Percentiles rank a stretch among this genome's conserved stretches.
Evolutionary conservation across 2,888 invertebrate species (phyloP).

Genomic region (Gortyna flavago): DNA sequence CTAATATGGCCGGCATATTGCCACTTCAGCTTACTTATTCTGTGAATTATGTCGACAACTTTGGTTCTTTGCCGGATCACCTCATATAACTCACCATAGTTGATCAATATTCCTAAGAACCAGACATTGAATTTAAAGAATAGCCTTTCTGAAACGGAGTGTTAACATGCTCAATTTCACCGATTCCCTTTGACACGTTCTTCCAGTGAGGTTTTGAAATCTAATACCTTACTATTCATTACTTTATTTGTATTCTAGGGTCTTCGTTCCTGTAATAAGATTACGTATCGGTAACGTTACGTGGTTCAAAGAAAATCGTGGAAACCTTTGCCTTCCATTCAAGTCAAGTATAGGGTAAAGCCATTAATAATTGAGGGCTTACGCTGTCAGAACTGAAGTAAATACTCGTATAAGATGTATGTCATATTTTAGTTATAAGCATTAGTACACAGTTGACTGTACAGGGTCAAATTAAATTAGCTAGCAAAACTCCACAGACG

Average conservation of each 20-base stretch:
- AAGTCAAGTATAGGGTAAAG: slow-evolving; percentile 10
- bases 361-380: slow-evolving; percentile 1
- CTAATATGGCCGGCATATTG: no score
- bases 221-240: slow-evolving; percentile 29
- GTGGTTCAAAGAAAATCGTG: slow-evolving; percentile 22
- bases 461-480: no score
- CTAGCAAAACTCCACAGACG: no score
- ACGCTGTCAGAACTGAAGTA: not conserved
- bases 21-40: no score
- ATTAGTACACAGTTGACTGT: no score
- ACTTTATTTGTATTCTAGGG: slow-evolving; percentile 31
- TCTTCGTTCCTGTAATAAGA: slow-evolving; percentile 44
- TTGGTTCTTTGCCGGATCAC: no score
- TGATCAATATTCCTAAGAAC: not conserved
- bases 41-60: no score
- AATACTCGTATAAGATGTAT: not conserved
- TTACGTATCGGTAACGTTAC: slow-evolving; percentile 25
- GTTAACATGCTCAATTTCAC: not conserved
- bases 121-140: not conserved
- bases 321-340: slow-evolving; percentile 14
- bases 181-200: slow-evolving; percentile 21
- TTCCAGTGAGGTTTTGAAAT: slow-evolving; percentile 25
- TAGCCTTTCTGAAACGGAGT: not conserved
- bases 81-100: not conserved
- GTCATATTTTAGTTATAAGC: not conserved